Evolutionary conservation across 1,140 invertebrate species (phyloP), one percentile per base, ranked within the genome.

Genomic region (Calycopis cecrops): DNA sequence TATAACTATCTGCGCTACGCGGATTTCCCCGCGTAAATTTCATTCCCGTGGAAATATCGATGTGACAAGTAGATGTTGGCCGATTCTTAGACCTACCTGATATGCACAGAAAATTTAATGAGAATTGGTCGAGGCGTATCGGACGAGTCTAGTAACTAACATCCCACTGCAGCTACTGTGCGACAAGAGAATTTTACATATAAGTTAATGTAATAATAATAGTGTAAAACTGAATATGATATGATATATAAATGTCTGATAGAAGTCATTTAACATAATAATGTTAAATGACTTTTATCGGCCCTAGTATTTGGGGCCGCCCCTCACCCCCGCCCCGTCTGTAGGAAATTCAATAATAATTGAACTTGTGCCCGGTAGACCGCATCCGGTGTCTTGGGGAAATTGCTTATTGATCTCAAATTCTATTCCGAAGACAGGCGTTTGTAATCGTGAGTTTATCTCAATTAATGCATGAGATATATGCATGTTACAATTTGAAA

Each of bases 271-370:
- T 53, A 53, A 42, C 12, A 21, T 9, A 11, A 33, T 50, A 9
- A 50, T 50, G 34, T 14, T 33, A 70, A 65, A 64, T 52, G 60
- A 63, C 65, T 68, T 57, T 56, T 52, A 56, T 52, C 63, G 59
- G 52, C 63, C 61, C 66, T 56, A 62, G 14, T 57, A 52, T 74
- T 69, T 73, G 67, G 48, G n/a, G n/a, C 35, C 64, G 62, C 55
- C 54, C n/a, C n/a, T 59, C 42, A 6, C 21, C 54, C 53, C 54
- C 55, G 60, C 62, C 70, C 60, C 63, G 63, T 55, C 70, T 28
- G 67, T 71, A 66, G 77, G 71, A 81, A 84, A 84, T 81, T 78
- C 71, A 79, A 84, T 80, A 78, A 78, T 79, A 78, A 80, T 81
- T 80, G 73, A 78, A 75, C 72, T 71, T 67, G 70, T 76, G 76